phyloP scores from a whole-genome alignment of 2,888 invertebrate genomes.

The Pasiphila rectangulata region DNA sequence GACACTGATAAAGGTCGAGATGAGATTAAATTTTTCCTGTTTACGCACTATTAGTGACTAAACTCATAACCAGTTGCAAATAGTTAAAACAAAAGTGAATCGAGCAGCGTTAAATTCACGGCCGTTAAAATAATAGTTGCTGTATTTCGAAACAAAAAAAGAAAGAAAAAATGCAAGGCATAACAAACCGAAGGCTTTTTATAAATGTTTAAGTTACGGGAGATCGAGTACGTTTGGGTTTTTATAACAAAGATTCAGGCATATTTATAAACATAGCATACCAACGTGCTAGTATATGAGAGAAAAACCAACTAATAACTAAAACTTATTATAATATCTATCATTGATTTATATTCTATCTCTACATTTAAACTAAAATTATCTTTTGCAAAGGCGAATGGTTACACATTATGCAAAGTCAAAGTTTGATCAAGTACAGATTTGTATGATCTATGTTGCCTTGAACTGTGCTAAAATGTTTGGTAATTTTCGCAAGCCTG shows the following conservation, averaged over 20 bases:
- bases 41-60: constrained; percentile 61
- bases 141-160: constrained; percentile 21
- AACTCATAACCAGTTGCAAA: constrained; percentile 55
- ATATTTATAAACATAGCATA: neutral
- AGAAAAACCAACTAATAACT: too few relatives aligned
- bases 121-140: constrained; percentile 23
- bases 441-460: neutral
- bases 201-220: constrained; percentile 20
- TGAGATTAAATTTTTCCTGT: constrained; percentile 68
- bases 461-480: neutral
- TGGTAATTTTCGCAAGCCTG: neutral
- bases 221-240: constrained; percentile 6
- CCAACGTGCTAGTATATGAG: too few relatives aligned
- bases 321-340: neutral
- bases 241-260: constrained; percentile 13
- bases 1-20: constrained; percentile 67
- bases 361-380: neutral
- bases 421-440: too few relatives aligned
- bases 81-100: neutral
- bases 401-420: too few relatives aligned
- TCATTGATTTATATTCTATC: neutral
- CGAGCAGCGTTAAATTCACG: constrained; percentile 35
- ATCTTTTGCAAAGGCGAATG: neutral
- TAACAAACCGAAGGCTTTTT: constrained; percentile 29
- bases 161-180: constrained; percentile 14